phyloP scores from a whole-genome alignment of 2,113 vertebrate genomes.

The Callaeas wilsoni region DNA sequence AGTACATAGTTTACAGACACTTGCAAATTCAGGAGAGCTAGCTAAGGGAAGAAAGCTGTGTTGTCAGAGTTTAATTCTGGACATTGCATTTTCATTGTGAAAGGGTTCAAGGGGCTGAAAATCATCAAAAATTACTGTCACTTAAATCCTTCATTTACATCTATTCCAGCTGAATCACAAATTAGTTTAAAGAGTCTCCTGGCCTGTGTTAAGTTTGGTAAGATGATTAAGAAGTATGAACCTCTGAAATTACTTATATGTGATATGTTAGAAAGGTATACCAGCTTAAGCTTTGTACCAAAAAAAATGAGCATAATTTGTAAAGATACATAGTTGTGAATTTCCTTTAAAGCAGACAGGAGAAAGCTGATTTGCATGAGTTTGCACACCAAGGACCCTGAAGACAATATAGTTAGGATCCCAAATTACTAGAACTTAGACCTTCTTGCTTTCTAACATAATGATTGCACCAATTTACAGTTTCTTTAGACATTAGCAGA shows the following conservation, averaged over 20 bases:
- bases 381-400: background rate
- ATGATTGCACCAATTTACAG: background rate
- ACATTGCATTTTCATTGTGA: background rate
- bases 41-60: background rate
- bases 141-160: background rate
- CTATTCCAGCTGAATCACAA: background rate
- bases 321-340: background rate
- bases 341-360: background rate
- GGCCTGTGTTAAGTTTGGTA: background rate
- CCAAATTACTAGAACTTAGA: background rate
- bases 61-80: background rate
- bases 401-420: background rate
- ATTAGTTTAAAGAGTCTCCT: background rate
- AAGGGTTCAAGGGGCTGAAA: background rate
- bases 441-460: background rate
- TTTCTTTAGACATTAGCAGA: background rate
- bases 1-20: background rate
- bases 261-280: background rate
- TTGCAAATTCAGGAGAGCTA: background rate
- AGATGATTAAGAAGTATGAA: background rate
- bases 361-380: background rate
- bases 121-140: background rate
- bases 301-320: background rate
- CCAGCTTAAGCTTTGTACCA: background rate
- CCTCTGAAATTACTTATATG: background rate